These are phyloP conservation scores for Esperia sulphurella DNA, from an alignment of 2,888 invertebrate genomes.

Conservation along the genomic window DNA sequence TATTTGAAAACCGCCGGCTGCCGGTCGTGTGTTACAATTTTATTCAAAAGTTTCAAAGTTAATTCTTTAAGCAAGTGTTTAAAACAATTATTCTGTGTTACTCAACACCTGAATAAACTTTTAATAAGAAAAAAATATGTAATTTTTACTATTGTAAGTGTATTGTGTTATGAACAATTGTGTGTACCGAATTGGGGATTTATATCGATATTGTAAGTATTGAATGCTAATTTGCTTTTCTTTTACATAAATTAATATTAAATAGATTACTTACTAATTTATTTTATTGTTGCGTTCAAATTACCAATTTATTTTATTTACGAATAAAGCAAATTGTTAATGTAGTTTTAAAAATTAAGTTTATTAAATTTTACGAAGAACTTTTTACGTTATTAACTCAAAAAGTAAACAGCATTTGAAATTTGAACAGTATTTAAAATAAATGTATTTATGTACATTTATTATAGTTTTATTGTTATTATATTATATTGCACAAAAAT, in stretches of 20 bases:
- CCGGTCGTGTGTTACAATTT: slow-evolving; percentile 24
- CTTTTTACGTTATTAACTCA: neutral
- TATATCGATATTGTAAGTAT: neutral
- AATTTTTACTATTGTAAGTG: neutral
- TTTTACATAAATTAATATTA: neutral
- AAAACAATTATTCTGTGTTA: too few relatives aligned
- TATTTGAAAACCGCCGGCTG: slow-evolving; percentile 48
- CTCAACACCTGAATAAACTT: neutral
- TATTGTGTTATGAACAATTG: neutral
- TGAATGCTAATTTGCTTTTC: neutral
- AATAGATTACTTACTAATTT: neutral
- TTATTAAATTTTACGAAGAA: neutral
- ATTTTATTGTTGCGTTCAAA: too few relatives aligned
- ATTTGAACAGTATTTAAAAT: too few relatives aligned
- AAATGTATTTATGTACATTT: too few relatives aligned
- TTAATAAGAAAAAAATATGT: neutral
- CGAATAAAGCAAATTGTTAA: neutral
- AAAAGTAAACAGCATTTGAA: neutral
- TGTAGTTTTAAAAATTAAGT: too few relatives aligned
- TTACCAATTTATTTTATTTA: neutral
- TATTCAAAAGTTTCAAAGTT: slow-evolving; percentile 22
- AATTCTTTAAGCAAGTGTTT: slow-evolving; percentile 23
- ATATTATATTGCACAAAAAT: too few relatives aligned
- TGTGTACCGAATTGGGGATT: neutral
- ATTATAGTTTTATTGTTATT: too few relatives aligned